Percentiles rank a stretch among this genome's conserved stretches.
These are phyloP conservation scores for Hypsopygia costalis DNA, from an alignment of 2,888 invertebrate species.

Conservation along the genomic window DNA sequence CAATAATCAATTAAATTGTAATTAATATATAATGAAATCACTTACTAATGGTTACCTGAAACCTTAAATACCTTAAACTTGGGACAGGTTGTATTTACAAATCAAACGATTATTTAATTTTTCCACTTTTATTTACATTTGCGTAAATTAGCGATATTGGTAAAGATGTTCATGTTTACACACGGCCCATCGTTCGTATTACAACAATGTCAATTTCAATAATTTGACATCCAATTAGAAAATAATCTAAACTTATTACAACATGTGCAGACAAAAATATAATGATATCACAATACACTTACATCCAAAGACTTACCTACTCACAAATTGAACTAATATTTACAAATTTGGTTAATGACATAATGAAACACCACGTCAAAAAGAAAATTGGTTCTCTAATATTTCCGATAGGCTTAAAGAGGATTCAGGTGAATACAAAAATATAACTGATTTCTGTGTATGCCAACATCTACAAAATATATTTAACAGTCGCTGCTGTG, in stretches of 20 bases:
- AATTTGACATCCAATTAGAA: conserved; percentile 19
- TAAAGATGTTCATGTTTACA: conserved; percentile 36
- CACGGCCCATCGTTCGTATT: conserved; percentile 20
- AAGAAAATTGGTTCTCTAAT: background rate
- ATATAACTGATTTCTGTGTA: conserved; percentile 3
- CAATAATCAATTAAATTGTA: too few relatives aligned
- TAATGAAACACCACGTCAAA: conserved; percentile 9
- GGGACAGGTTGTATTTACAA: background rate
- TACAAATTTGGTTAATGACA: conserved; percentile 52
- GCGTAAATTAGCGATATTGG: conserved; percentile 39
- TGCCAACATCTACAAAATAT: background rate
- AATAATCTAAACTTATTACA: conserved; percentile 37
- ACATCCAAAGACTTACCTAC: conserved; percentile 40
- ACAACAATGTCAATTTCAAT: conserved; percentile 20
- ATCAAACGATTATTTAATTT: conserved; percentile 15
- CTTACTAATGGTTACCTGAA: too few relatives aligned
- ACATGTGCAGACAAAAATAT: conserved; percentile 42
- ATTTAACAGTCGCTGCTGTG: background rate
- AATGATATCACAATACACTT: conserved; percentile 68
- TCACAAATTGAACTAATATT: conserved; percentile 67
- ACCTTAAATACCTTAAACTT: too few relatives aligned
- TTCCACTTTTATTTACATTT: conserved; percentile 41
- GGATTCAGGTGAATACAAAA: background rate
- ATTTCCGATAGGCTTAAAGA: background rate
- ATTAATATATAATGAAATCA: too few relatives aligned